Evolutionary conservation across 2,113 vertebrate species (phyloP), one percentile per base, ranked within the genome.

Genomic region (Numida meleagris): DNA sequence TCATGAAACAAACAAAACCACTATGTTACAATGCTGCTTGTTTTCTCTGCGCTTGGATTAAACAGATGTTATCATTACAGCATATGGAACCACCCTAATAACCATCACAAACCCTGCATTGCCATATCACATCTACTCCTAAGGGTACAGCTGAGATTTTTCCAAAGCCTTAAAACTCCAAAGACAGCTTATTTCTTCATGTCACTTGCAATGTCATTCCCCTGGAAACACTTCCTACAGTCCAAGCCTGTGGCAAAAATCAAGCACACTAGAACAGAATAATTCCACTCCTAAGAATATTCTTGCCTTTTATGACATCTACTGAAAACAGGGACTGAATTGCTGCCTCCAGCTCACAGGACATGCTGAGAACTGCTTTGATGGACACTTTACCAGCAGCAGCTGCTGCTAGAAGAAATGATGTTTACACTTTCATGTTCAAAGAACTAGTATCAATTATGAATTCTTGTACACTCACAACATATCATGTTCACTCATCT

Each of bases 101-200:
- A 34, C 55, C 20, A 11, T 18, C 68, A 63, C 10, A 40, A 86
- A 90, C 58, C 33, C 38, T 27, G 8, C 8, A 2, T 27, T 82
- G n/a, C 75, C 79, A 0, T 33, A 57, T 9, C 45, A 50, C 20
- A 71, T 5, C 59, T 51, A 36, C 21, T 74, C 63, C 51, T 59
- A 46, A 48, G 33, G 9, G 3, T 20, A 79, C 25, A 58, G 15
- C 29, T 74, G 51, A 88, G 29, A 21, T 43, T 51, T 75, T 58
- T 86, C 55, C 45, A 91, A n/a, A 42, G 36, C 33, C 57, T 71
- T 24, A 36, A 38, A 93, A 82, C 29, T 93, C 51, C 50, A 78
- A 59, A 38, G 5, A 17, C 4, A 24, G 8, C 62, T 90, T 33
- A 58, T 36, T 93, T 87, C 48, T 89, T 67, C 46, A 36, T 33